Percentiles rank a stretch among this genome's conserved stretches.
Evolutionary conservation across 2,113 vertebrate genomes (phyloP).

Genomic region (Salvelinus fontinalis): DNA sequence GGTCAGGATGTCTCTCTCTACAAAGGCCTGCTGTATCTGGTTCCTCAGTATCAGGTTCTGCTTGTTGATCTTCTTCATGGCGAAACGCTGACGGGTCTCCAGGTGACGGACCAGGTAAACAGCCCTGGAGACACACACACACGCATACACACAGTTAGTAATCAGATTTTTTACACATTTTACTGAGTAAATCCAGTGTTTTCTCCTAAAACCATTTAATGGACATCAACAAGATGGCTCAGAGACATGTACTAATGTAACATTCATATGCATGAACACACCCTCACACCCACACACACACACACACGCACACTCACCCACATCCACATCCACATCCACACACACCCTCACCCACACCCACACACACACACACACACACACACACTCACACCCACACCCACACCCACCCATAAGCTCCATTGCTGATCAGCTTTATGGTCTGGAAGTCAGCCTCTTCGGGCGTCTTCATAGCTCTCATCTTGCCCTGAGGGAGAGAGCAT

Average conservation of each 20-base stretch:
- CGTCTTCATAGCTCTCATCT: slow-evolving; percentile 80
- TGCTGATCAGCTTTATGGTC: slow-evolving; percentile 94
- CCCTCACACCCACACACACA: too few relatives aligned
- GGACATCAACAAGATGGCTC: background rate
- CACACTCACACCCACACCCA: too few relatives aligned
- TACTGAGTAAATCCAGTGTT: too few relatives aligned
- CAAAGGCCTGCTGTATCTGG: slow-evolving; percentile 93
- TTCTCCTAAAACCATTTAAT: background rate
- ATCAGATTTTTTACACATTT: too few relatives aligned
- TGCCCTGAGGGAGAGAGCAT: slow-evolving; percentile 60
- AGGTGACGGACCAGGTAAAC: slow-evolving; percentile 90
- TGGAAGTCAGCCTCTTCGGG: slow-evolving; percentile 90
- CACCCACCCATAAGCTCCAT: slow-evolving; percentile 90
- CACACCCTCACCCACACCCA: slow-evolving; percentile 74
- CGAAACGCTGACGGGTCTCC: slow-evolving; percentile 88
- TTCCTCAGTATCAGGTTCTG: slow-evolving; percentile 94
- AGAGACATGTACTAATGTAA: background rate
- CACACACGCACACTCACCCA: slow-evolving; percentile 65
- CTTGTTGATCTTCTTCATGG: slow-evolving; percentile 98
- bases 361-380: slow-evolving; percentile 17
- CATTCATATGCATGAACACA: background rate
- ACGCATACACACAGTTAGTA: background rate
- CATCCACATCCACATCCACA: too few relatives aligned
- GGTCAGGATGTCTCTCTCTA: slow-evolving; percentile 93
- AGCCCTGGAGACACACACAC: slow-evolving; percentile 66